These are phyloP conservation scores for Limulus polyphemus DNA, from an alignment of 2,888 invertebrate genomes.

Conservation along the genomic window DNA sequence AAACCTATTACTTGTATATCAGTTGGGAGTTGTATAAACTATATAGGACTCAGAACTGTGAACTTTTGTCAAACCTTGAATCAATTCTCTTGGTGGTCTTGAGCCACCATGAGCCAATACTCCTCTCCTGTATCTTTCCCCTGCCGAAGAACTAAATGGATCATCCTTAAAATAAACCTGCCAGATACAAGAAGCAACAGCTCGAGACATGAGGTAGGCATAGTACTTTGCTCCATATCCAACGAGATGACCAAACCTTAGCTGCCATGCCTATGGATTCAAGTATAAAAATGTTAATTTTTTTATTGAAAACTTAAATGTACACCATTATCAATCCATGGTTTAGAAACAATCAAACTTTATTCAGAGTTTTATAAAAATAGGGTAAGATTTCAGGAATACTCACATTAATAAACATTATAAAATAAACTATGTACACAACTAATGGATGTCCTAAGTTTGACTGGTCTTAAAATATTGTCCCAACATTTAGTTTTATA, in stretches of 20 bases:
- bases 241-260: slow-evolving; percentile 87
- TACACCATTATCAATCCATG: too few relatives aligned
- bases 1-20: too few relatives aligned
- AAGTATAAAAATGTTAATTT: slow-evolving; percentile 2
- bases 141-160: slow-evolving; percentile 59
- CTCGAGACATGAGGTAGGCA: slow-evolving; percentile 87
- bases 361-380: too few relatives aligned
- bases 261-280: slow-evolving; percentile 67
- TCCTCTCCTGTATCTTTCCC: slow-evolving; percentile 60
- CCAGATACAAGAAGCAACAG: slow-evolving; percentile 88
- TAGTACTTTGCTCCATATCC: slow-evolving; percentile 99
- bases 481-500: too few relatives aligned
- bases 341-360: too few relatives aligned
- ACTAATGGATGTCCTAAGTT: too few relatives aligned
- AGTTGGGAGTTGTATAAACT: too few relatives aligned
- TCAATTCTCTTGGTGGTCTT: slow-evolving; percentile 60
- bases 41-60: too few relatives aligned
- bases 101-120: slow-evolving; percentile 80
- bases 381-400: too few relatives aligned
- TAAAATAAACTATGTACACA: too few relatives aligned
- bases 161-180: slow-evolving; percentile 64
- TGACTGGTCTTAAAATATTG: too few relatives aligned
- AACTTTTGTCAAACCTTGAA: slow-evolving; percentile 38
- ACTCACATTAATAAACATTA: too few relatives aligned
- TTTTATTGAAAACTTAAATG: slow-evolving; percentile 1